A percentile compares a stretch with the other conserved stretches of the same genome.
phyloP scores from a whole-genome alignment of 2,113 vertebrate species.

The Hippocampus mohnikei region DNA sequence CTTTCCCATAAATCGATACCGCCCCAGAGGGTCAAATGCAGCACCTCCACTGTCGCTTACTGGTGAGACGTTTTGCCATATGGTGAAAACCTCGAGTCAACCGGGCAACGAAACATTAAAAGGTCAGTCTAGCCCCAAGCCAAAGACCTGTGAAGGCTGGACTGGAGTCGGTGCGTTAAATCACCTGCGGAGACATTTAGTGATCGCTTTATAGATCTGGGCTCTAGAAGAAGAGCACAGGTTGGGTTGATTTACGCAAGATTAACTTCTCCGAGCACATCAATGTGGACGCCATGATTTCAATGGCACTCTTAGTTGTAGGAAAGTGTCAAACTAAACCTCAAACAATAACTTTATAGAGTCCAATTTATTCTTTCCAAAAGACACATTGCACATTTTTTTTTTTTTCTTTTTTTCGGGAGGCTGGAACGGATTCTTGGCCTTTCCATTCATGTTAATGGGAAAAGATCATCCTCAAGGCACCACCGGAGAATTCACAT shows the following conservation, averaged over 20 bases:
- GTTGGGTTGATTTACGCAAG: conserved; percentile 29
- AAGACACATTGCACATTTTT: no score
- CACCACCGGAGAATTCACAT: background rate
- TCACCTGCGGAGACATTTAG: conserved; percentile 69
- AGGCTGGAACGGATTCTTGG: no score
- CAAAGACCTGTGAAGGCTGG: conserved; percentile 9
- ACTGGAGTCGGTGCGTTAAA: conserved; percentile 55
- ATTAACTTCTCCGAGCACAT: background rate
- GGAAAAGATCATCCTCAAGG: background rate
- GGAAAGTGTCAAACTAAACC: no score
- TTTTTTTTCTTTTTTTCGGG: no score
- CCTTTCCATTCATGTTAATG: no score
- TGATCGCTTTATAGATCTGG: conserved; percentile 73
- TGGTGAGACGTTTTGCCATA: conserved; percentile 50
- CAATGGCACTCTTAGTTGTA: no score
- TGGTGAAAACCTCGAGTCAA: conserved; percentile 46
- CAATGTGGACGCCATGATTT: no score
- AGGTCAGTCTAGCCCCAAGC: conserved; percentile 31
- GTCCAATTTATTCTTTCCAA: no score
- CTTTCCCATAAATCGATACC: conserved; percentile 63
- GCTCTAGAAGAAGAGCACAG: conserved; percentile 66
- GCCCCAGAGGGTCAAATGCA: conserved; percentile 54
- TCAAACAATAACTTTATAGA: no score
- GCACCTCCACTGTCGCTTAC: conserved; percentile 50
- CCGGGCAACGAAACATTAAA: conserved; percentile 34